A percentile compares a stretch with the other conserved stretches of the same genome.
Evolutionary conservation across 2,113 vertebrate genomes (phyloP).

Genomic region (Cariama cristata): DNA sequence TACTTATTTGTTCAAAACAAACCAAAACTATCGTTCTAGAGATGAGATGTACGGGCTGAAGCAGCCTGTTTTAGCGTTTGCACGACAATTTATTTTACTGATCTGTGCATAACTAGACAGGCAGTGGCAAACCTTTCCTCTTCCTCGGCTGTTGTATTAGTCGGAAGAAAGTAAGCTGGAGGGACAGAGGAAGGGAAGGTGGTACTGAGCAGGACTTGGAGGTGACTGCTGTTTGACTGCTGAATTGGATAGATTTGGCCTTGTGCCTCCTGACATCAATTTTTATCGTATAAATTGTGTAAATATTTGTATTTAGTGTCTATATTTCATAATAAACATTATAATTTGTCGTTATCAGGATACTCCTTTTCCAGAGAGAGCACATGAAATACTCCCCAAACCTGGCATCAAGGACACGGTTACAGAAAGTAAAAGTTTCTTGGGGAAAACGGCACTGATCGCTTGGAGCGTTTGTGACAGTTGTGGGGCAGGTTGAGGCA

Average conservation of each 20-base stretch:
- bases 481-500: neutral
- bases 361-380: neutral
- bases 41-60: neutral
- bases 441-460: neutral
- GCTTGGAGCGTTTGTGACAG: accelerated
- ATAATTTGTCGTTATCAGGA: neutral
- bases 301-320: neutral
- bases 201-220: neutral
- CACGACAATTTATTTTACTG: neutral
- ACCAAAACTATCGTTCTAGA: too few relatives aligned
- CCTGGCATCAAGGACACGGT: neutral
- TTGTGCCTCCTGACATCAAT: neutral
- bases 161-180: neutral
- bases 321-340: neutral
- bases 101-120: accelerated
- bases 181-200: too few relatives aligned
- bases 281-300: neutral
- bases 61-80: neutral
- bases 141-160: neutral
- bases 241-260: neutral
- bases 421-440: neutral
- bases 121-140: neutral
- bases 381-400: neutral
- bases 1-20: neutral
- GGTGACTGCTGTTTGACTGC: neutral